Percentiles rank a stretch among this genome's conserved stretches.
Conservation (phyloP, 2,113 vertebrate species). For the Scortum barcoo region DNA sequence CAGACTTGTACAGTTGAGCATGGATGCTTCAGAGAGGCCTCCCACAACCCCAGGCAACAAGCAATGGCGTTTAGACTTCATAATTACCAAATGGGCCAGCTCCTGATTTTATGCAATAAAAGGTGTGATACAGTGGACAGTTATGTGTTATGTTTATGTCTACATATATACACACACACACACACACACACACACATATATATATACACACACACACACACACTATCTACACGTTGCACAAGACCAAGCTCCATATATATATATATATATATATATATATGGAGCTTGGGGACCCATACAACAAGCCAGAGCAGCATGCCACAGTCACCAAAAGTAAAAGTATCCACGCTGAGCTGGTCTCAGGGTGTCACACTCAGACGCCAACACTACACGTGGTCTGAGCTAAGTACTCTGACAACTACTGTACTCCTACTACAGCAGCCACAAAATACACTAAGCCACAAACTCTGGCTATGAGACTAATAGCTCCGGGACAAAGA, state of each 20-base stretch:
- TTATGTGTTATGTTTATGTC: no score
- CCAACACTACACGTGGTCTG: conserved; percentile 58
- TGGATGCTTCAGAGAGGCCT: conserved; percentile 59
- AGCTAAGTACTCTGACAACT: conserved; percentile 38
- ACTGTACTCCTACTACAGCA: conserved; percentile 21
- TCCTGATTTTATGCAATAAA: background rate
- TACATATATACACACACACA: no score
- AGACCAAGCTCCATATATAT: no score
- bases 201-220: no score
- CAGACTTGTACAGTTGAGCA: conserved; percentile 63
- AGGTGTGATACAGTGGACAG: no score
- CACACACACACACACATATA: no score
- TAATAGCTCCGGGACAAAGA: conserved; percentile 51
- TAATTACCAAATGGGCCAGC: conserved; percentile 51
- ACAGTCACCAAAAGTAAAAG: conserved; percentile 33
- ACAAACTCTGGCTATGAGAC: conserved; percentile 63
- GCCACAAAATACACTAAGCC: conserved; percentile 49
- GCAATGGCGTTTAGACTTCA: conserved; percentile 57
- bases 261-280: no score
- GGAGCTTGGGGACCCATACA: no score
- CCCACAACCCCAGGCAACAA: conserved; percentile 65
- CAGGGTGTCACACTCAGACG: conserved; percentile 31
- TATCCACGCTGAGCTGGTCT: conserved; percentile 7
- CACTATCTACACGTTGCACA: no score
- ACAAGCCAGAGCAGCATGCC: conserved; percentile 9